Evolutionary conservation across 1,140 invertebrate genomes (phyloP).

Genomic region (Idris sp.): DNA sequence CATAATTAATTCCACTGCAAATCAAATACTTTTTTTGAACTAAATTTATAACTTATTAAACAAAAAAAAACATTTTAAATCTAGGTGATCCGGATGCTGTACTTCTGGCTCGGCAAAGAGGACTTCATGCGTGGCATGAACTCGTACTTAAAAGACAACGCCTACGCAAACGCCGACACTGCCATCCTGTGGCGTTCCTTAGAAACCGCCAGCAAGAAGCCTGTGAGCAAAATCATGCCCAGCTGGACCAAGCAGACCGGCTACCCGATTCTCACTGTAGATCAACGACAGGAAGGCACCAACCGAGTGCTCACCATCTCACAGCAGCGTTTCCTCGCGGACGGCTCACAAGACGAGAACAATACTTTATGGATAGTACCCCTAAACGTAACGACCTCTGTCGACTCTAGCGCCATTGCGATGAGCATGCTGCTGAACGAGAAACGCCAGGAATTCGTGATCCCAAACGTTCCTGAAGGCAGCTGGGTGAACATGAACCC

Average conservation of each 20-base stretch:
- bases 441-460: slow-evolving; percentile 80
- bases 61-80: no score
- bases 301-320: slow-evolving; percentile 84
- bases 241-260: slow-evolving; percentile 97
- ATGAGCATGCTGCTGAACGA: slow-evolving; percentile 84
- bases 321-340: slow-evolving; percentile 93
- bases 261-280: slow-evolving; percentile 85
- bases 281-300: slow-evolving; percentile 79
- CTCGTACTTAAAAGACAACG: slow-evolving; percentile 91
- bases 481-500: slow-evolving; percentile 95
- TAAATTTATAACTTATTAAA: no score
- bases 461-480: slow-evolving; percentile 83
- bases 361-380: slow-evolving; percentile 90
- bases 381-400: slow-evolving; percentile 87
- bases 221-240: slow-evolving; percentile 94
- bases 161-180: slow-evolving; percentile 93
- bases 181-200: slow-evolving; percentile 96
- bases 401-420: slow-evolving; percentile 81
- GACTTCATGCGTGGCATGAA: slow-evolving; percentile 97
- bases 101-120: slow-evolving; percentile 95
- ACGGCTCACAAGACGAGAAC: slow-evolving; percentile 80
- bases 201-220: slow-evolving; percentile 92
- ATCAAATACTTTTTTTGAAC: no score
- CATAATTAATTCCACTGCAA: no score
- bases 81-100: slow-evolving; percentile 95